Evolutionary conservation across 37 sponge, comb jelly and placozoan species (phyloP), one percentile per base, ranked within the genome.

Genomic region (Ianthella basta): DNA sequence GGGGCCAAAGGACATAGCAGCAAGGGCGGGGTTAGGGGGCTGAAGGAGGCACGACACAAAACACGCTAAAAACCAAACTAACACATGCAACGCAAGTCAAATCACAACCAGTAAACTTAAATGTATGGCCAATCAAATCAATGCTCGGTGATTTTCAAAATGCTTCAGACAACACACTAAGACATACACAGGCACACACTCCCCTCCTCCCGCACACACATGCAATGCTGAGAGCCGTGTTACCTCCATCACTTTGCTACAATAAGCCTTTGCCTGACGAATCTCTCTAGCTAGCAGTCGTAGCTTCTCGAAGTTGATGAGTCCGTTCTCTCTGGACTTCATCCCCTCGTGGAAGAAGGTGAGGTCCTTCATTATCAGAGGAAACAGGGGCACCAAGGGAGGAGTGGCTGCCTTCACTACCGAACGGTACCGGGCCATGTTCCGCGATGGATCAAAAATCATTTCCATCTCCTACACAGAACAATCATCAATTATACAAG

Each of bases 301-400:
- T 75, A 98, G 89, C 54, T 98, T 98, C 87, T 98, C 98, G 84
- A 98, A 98, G 81, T 98, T 98, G 74, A 98, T 89, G 63, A 98
- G 79, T 10, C 94, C 96, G 34, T 87, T 79, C 33, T 95, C 90
- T 50, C 87, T 77, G 0, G 89, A 82, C 50, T 95, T 85, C 38
- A 96, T 88, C 35, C 96, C 94, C 36, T 96, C 88, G 72, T 89
- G 93, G 59, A 94, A 82, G 75, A 98, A 93, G 18, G 95, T 95
- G 1, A 98, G 92, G 82, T 98, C 98, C 75, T 98, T 98, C 92
- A 93, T 93, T 40, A 98, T 87, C 59, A 98, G 93, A 55, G 98
- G 98, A 83, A 98, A 98, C 86, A 98, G 91, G 18, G 98, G 98
- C 24, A 98, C 91, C 39, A 95, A 75, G 25, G 98, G 98, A 60